A percentile compares a stretch with the other conserved stretches of the same genome.
These are phyloP conservation scores for Neodon shergylaensis DNA, from an alignment of 2,113 vertebrate species.

Conservation along the genomic window DNA sequence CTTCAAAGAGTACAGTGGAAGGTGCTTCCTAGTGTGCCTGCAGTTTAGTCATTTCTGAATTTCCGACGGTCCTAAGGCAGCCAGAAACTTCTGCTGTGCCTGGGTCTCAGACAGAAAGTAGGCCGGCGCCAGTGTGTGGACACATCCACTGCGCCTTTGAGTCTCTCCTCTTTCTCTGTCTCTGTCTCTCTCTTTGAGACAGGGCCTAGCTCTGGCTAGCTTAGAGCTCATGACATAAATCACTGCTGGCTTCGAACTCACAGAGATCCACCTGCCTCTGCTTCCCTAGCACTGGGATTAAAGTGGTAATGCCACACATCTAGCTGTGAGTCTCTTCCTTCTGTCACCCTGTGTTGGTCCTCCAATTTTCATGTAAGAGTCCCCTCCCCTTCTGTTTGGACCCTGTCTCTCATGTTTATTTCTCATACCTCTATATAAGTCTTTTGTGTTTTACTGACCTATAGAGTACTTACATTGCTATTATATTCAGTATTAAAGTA, in stretches of 20 bases:
- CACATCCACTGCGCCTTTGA: neutral
- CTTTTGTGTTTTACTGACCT: neutral
- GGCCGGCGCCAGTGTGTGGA: neutral
- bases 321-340: neutral
- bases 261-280: neutral
- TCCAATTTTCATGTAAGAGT: neutral
- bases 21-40: constrained; percentile 54
- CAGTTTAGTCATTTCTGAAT: constrained; percentile 46
- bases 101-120: neutral
- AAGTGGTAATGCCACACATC: neutral
- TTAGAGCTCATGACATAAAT: neutral
- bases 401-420: neutral
- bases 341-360: neutral
- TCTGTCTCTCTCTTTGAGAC: neutral
- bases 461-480: neutral
- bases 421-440: neutral
- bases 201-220: neutral
- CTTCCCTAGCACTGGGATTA: neutral
- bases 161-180: neutral
- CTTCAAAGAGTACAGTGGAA: constrained; percentile 63
- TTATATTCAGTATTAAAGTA: constrained; percentile 31
- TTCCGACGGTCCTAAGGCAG: neutral
- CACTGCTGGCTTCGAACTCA: neutral
- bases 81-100: neutral
- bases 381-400: neutral